Base-by-base conservation (phyloP, 2,797 vertebrate species). In the Poecilia velifera region DNA sequence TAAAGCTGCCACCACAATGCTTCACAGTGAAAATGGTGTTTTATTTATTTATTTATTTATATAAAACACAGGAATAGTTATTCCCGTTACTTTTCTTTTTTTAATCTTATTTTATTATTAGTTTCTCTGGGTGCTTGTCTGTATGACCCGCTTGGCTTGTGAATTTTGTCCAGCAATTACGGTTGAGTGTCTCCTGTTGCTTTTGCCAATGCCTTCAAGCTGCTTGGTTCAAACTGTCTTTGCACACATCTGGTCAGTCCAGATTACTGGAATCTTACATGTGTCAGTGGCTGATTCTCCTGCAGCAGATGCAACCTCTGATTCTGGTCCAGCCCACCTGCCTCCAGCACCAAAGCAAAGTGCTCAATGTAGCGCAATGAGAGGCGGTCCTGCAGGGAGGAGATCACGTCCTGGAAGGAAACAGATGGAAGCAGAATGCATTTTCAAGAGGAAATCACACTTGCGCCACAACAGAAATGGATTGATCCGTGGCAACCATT, bases 341-440 rank as follows among this genome's bases (percentile, higher is more conserved):
- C 98, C 91, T 99, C 98, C 92, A 99, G 95, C 92, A 98, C 97
- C 87, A 99, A 95, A 87, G 98, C 97, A 88, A 99, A 99, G 90
- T 99, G 98, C 94, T 99, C 98, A 31, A 99, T 98, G 93, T 98
- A 97, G 73, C 98, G 97, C 85, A 99, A 95, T 43, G 98, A 99
- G 87, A 99, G 97, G 77, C 98, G 98, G 91, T 99, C 98, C 94
- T 99, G 98, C 93, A 99, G 88, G 0, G 98, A 99, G 79, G 97
- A 97, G 91, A 99, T 98, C 92, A 99, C 98, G 85, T 99, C 98
- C 98, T 99, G 88, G 86, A 90, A 83, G 75, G 62, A 81, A 36
- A 83, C 59, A 84, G 68, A 85, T 79, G 77, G 80, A 82, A 86
- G 84, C 12, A 76, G 79, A 84, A 81, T 47, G 71, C 22, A 77